Evolutionary conservation across 2,888 invertebrate genomes (phyloP), one percentile per base, ranked within the genome.

Genomic region (Parascotia fuliginaria): DNA sequence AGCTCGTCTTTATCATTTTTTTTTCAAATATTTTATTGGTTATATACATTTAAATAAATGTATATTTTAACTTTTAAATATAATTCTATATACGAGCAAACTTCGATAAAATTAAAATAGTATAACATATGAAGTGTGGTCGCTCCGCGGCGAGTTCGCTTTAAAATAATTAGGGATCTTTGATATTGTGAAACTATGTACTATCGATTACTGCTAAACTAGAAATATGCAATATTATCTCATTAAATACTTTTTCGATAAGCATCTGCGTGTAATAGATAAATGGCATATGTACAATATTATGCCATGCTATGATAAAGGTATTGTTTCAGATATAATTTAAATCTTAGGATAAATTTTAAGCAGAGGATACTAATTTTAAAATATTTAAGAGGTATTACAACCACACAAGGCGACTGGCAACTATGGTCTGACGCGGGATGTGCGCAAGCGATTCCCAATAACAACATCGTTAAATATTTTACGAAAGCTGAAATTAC

Each of bases 71-170:
- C 81, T 85, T 88, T 90, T 89, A 86, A 89, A 92, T 91, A 92
- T 91, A 90, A 83, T 86, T 89, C 83, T 90, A 90, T 90, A 90
- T 87, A 92, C 92, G 91, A 92, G 91, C 90, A 87, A 90, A 90
- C 91, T 90, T 88, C 83, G 84, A 91, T 91, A 91, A 91, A 92
- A 89, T 91, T 91, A 92, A 89, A 90, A 92, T 87, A 85, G 88
- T 70, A 76, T 89, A 92, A 92, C 92, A 92, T 88, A 90, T 90
- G 91, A 86, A 79, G 73, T 76, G 83, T 82, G 86, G 79, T 85
- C 82, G 79, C 77, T 75, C 56, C 70, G 61, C 70, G 72, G 70
- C 64, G 47, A 15, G 29, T 42, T 39, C 40, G 39, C 39, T 60
- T 65, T 74, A 79, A 85, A 85, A 83, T 81, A 79, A 83, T 76